Conservation (phyloP, 2,797 vertebrate species). For the Chrosomus eos region DNA sequence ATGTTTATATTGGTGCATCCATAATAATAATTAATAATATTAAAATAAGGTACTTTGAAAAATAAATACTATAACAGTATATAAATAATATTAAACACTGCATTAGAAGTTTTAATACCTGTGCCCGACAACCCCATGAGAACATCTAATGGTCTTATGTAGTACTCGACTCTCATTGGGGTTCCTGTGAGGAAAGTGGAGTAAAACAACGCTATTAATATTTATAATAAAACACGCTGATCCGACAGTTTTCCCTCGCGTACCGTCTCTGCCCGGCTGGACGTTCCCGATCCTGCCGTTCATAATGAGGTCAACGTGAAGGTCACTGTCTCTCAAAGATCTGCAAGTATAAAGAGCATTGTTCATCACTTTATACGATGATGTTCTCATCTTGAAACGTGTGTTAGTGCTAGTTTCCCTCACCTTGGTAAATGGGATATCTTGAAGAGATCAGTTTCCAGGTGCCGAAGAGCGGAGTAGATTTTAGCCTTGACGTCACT, state of each 20-base stretch:
- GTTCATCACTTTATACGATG: neutral
- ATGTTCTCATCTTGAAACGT: neutral
- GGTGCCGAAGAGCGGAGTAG: slow-evolving; percentile 76
- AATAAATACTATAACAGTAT: neutral
- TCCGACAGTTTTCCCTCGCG: neutral
- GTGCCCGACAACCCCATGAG: slow-evolving; percentile 67
- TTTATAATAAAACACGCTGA: neutral
- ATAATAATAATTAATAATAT: neutral
- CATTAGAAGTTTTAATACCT: slow-evolving; percentile 66
- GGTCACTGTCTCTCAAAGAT: slow-evolving; percentile 52
- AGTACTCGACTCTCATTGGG: slow-evolving; percentile 81
- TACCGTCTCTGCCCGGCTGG: slow-evolving; percentile 78
- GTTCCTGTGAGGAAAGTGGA: slow-evolving; percentile 68
- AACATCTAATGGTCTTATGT: slow-evolving; percentile 71
- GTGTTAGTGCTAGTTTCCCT: slow-evolving; percentile 15
- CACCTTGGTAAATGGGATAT: slow-evolving; percentile 80
- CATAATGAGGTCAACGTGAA: slow-evolving; percentile 73
- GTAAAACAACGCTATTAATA: neutral
- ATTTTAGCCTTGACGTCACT: slow-evolving; percentile 82
- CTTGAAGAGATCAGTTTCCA: slow-evolving; percentile 81
- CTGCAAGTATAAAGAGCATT: slow-evolving; percentile 66
- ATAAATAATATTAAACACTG: neutral
- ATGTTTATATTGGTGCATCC: too few relatives aligned
- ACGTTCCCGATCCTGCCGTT: slow-evolving; percentile 80
- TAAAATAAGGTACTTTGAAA: neutral